phyloP scores from a whole-genome alignment of 2,888 invertebrate genomes.

The Epirrhoe tristata region DNA sequence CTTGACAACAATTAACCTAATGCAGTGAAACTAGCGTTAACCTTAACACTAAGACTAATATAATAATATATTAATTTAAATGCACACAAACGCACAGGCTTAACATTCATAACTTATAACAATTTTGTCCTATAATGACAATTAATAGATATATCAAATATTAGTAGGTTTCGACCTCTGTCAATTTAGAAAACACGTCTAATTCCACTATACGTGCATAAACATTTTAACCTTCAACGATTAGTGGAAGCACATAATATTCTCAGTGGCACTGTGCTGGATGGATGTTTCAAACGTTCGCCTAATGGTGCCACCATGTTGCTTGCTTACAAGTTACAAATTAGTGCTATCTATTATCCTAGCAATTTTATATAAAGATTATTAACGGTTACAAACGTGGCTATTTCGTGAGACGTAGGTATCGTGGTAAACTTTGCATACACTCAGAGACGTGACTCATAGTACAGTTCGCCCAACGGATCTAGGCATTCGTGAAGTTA shows the following conservation, averaged over 20 bases:
- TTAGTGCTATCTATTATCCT: not conserved
- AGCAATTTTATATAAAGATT: not conserved
- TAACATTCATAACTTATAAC: constrained; percentile 23
- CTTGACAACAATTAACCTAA: not conserved
- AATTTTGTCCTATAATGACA: constrained; percentile 26
- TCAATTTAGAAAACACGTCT: constrained; percentile 47
- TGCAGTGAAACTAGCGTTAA: not conserved
- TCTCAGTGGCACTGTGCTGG: constrained; percentile 33
- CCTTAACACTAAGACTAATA: not conserved
- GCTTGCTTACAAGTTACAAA: not conserved
- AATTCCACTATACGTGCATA: constrained; percentile 52
- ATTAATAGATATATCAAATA: constrained; percentile 35
- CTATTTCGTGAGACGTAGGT: too few relatives aligned
- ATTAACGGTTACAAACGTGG: too few relatives aligned
- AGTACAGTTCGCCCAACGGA: too few relatives aligned
- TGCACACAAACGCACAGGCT: constrained; percentile 14
- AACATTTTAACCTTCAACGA: constrained; percentile 57
- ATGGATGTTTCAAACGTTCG: constrained; percentile 31
- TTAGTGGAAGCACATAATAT: constrained; percentile 76
- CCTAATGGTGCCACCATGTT: not conserved
- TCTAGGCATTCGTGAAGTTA: too few relatives aligned
- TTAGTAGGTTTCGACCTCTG: constrained; percentile 40
- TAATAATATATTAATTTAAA: constrained; percentile 8
- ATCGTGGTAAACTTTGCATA: too few relatives aligned
- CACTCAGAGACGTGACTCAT: too few relatives aligned